Evolutionary conservation across 2,888 invertebrate species (phyloP).

Genomic region (Drosophila emarginata): DNA sequence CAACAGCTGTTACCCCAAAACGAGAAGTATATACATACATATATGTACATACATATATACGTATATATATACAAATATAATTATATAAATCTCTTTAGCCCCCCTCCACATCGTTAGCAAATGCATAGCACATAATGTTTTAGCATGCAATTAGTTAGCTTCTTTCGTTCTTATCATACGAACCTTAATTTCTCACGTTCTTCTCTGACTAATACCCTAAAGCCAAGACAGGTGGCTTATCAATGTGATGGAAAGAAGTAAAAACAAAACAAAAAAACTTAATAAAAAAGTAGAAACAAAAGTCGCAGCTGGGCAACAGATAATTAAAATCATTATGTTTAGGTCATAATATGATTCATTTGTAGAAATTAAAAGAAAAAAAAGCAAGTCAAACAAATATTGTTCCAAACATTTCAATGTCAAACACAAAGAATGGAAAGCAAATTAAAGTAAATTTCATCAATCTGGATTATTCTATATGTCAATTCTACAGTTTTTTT

Average conservation of each 20-base stretch:
- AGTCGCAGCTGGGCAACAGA: background rate
- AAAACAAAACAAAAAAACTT: background rate
- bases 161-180: conserved; percentile 48
- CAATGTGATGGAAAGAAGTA: background rate
- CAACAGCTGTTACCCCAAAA: conserved; percentile 20
- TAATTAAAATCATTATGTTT: background rate
- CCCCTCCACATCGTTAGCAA: background rate
- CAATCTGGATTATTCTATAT: no score
- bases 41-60: background rate
- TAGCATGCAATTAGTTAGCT: background rate
- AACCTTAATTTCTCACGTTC: conserved; percentile 64
- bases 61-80: background rate
- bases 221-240: conserved; percentile 32
- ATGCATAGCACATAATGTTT: background rate
- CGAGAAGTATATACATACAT: background rate
- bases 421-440: background rate
- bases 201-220: conserved; percentile 62
- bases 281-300: background rate
- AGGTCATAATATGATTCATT: background rate
- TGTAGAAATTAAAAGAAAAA: background rate
- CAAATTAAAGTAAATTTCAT: background rate
- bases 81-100: background rate
- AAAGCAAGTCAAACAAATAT: background rate
- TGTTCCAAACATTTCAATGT: no score
- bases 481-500: no score